Base-by-base conservation (phyloP, 2,888 invertebrate genomes). In the Diarsia rubi region DNA sequence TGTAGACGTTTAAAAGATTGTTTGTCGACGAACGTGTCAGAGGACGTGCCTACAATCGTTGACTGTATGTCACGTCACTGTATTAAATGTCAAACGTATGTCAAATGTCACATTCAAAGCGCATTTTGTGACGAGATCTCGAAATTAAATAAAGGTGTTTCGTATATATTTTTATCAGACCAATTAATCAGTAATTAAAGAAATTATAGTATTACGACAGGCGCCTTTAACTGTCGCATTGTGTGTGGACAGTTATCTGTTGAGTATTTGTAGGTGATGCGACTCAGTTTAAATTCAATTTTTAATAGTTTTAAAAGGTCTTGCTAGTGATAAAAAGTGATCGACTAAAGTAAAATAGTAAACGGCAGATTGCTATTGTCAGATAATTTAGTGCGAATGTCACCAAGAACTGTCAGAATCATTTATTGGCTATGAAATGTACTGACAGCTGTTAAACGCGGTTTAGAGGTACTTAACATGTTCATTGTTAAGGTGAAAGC, bases 61-160 rank as follows among this genome's bases (percentile, higher is more conserved):
- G 16, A 52, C 27, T 65, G 16, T 63, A 14, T 11, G 31, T 45
- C 59, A 67, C 57, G 57, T 79, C 52, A 79, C 52, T 31, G 45
- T 49, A 42, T 52, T 52, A 73, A 83, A 83, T 79, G 83, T 59
- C 74, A 78, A 68, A 68, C 24, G 66, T 57, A 67, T 78, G 78
- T 62, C 57, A 62, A 60, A 65, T 31, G 69, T 73, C 69, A 75
- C 64, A 59, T 69, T 52, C 72, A 66, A 31, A 42, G 52, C 24
- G 42, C 14, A 44, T 27, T 62, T 57, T 42, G n/a, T n/a, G 66
- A 67, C 59, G 63, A 59, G 59, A 68, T 60, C 49, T 37, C 12
- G 31, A 59, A 64, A 52, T 47, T 44, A 66, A 81, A 52, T 67
- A 60, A 62, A 68, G 11, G 49, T 60, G 24, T 66, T 80, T 47